Evolutionary conservation across 2,888 invertebrate species (phyloP), one percentile per base, ranked within the genome.

Genomic region (Spodoptera picta): DNA sequence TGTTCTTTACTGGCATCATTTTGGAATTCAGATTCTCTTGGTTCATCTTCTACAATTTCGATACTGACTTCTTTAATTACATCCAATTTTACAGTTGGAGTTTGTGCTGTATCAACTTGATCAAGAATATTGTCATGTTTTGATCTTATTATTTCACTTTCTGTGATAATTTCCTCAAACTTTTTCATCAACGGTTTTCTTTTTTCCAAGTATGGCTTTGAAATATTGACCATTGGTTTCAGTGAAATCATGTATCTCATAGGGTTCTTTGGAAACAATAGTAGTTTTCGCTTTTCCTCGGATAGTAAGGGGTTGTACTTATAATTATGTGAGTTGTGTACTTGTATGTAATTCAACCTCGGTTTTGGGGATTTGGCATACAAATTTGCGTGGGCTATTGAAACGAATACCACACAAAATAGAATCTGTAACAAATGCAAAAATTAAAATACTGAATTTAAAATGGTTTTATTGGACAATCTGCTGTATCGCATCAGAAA

Each of bases 241-340:
- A 72, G 64, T n/a, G 76, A 80, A n/a, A 83, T 54, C 3, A 82
- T 60, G 19, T 73, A 86, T 57, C 83, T 85, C 5, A 69, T 71
- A 3, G 58, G 65, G n/a, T 54, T 81, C 48, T 77, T 87, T 0
- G 87, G 85, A 57, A 86, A 86, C 27, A 87, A 50, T 3, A 78
- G 55, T 1, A 77, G 51, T 42, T 73, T 79, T 27, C 71, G 70
- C 24, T 79, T 60, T 41, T 83, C 81, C 53, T 77, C 78, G 14
- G 76, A 65, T 36, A 24, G 45, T 42, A 60, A 69, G 19, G 19
- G 31, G 27, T 42, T 58, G 23, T 12, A 36, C 12, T 19, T 50
- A 47, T 7, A 23, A 41, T 4, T 49, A 19, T 66, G 24, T 11
- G 45, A 41, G 7, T 55, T 41, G 5, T 51, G 19, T 27, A 48